Conservation (phyloP, 2,113 vertebrate genomes). For the Lota lota region DNA sequence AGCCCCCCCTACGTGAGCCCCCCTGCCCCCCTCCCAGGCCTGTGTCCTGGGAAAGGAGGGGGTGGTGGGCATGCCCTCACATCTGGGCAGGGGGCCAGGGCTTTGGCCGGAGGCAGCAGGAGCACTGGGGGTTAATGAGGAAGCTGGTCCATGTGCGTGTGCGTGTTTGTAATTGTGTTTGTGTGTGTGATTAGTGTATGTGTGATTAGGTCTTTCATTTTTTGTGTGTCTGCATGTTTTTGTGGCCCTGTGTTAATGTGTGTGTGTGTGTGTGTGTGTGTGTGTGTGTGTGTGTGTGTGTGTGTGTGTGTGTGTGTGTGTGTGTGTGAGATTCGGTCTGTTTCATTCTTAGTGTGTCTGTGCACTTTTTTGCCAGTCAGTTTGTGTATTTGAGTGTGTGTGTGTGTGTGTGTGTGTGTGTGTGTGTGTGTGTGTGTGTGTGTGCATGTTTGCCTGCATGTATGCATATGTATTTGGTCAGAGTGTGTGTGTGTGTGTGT, state of each 20-base stretch:
- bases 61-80: slow-evolving; percentile 19
- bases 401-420: not conserved
- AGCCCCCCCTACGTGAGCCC: slow-evolving; percentile 9
- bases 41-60: slow-evolving; percentile 29
- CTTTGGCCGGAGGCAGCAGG: slow-evolving; percentile 40
- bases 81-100: slow-evolving; percentile 29
- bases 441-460: no score
- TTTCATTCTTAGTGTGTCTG: not conserved
- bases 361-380: not conserved
- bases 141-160: slow-evolving; percentile 20
- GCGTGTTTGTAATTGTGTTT: slow-evolving; percentile 6
- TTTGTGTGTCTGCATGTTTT: slow-evolving; percentile 2
- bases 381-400: not conserved
- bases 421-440: not conserved
- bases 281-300: slow-evolving; percentile 5
- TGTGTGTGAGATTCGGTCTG: not conserved
- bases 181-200: not conserved
- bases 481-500: not conserved
- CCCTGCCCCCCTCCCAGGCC: slow-evolving; percentile 13
- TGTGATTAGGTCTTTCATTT: not conserved
- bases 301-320: not conserved
- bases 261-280: not conserved
- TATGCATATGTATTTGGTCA: no score
- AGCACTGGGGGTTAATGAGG: not conserved
- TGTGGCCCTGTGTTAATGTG: not conserved